phyloP scores from a whole-genome alignment of 1,140 invertebrate genomes.

The Drosophila melanica region DNA sequence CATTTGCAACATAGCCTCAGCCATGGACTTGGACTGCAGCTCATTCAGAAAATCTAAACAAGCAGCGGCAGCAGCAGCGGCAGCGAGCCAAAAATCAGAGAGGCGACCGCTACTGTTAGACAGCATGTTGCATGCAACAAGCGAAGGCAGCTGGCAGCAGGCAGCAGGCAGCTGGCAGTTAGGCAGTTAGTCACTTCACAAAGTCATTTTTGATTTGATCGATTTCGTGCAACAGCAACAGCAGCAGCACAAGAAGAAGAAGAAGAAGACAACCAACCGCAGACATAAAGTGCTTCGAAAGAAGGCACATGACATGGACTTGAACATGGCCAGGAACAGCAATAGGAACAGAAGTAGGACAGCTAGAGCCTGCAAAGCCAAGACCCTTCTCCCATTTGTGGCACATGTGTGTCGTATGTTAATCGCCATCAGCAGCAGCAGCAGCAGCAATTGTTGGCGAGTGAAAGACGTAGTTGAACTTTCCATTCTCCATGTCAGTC shows the following conservation, averaged over 20 bases:
- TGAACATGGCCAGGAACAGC: constrained; percentile 73
- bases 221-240: constrained; percentile 72
- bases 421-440: constrained; percentile 64
- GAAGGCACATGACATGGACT: constrained; percentile 76
- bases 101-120: constrained; percentile 46
- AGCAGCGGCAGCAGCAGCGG: constrained; percentile 4
- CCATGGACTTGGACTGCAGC: constrained; percentile 40
- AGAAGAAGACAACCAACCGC: constrained; percentile 45
- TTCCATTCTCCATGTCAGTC: constrained; percentile 65
- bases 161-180: constrained; percentile 68
- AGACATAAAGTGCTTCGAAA: constrained; percentile 68
- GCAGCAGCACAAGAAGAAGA: constrained; percentile 17
- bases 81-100: constrained; percentile 16
- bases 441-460: constrained; percentile 22
- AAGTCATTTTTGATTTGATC: constrained; percentile 83
- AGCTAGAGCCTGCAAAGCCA: constrained; percentile 20
- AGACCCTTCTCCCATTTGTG: constrained; percentile 68
- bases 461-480: constrained; percentile 77
- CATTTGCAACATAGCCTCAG: constrained; percentile 54
- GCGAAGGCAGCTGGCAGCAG: constrained; percentile 43
- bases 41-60: constrained; percentile 52
- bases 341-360: constrained; percentile 61
- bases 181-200: constrained; percentile 82
- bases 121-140: constrained; percentile 50
- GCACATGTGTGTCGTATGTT: constrained; percentile 65